These are phyloP conservation scores for Parus major DNA, from an alignment of 2,113 vertebrate genomes.

Conservation along the genomic window DNA sequence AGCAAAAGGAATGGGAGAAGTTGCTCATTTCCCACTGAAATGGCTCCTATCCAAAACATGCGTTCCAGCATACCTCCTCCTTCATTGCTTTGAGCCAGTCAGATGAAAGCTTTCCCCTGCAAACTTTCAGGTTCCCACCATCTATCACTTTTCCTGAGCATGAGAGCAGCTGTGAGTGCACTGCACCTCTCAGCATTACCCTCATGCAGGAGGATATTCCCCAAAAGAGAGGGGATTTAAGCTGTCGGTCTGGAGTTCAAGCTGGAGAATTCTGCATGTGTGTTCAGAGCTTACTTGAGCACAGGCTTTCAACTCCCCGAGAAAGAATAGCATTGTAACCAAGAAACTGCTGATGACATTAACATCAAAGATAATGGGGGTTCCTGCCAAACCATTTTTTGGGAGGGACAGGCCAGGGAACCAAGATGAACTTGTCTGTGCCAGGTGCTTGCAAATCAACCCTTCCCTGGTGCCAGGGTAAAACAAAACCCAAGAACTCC, in stretches of 20 bases:
- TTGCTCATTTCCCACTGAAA: conserved; percentile 6
- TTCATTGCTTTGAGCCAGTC: background rate
- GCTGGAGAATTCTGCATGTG: background rate
- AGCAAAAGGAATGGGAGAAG: background rate
- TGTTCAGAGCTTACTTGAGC: background rate
- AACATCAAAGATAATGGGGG: conserved; percentile 49
- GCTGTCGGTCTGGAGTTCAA: background rate
- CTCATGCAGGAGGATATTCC: background rate
- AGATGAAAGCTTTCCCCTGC: background rate
- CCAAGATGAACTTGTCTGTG: conserved; percentile 32
- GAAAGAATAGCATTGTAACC: conserved; percentile 15
- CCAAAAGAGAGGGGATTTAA: background rate
- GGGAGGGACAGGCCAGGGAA: conserved; percentile 22
- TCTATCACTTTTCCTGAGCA: background rate
- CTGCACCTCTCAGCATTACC: background rate
- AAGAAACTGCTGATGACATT: conserved; percentile 51
- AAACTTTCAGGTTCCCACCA: conserved; percentile 27
- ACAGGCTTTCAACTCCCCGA: conserved; percentile 19
- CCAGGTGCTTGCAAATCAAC: conserved; percentile 54
- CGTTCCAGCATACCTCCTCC: background rate
- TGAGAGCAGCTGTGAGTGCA: background rate
- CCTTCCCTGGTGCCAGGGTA: background rate
- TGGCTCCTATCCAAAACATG: background rate
- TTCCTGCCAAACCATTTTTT: conserved; percentile 39
- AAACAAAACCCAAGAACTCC: conserved; percentile 15